Evolutionary conservation across 2,888 invertebrate genomes (phyloP).

Genomic region (Brachyptera risi): DNA sequence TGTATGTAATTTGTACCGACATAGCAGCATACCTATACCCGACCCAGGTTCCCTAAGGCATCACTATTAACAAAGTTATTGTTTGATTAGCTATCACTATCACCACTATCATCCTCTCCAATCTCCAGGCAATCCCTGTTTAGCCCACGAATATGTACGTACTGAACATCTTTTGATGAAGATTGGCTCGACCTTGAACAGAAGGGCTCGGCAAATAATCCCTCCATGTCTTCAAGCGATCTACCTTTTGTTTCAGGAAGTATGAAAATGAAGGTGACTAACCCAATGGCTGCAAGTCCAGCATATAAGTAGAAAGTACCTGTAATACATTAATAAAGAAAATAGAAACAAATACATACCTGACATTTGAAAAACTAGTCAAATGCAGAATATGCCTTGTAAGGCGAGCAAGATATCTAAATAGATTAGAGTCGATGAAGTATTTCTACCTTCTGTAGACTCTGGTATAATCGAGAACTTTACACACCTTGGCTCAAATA

Average conservation of each 20-base stretch:
- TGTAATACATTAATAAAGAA: constrained; percentile 37
- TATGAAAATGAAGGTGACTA: constrained; percentile 45
- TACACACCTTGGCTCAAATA: too few relatives aligned
- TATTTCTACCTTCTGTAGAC: too few relatives aligned
- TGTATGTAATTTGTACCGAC: too few relatives aligned
- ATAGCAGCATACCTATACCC: too few relatives aligned
- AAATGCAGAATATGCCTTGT: too few relatives aligned
- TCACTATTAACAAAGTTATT: too few relatives aligned
- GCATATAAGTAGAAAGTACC: constrained; percentile 53
- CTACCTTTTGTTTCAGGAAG: constrained; percentile 53
- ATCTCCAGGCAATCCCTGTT: constrained; percentile 44
- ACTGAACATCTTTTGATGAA: constrained; percentile 42
- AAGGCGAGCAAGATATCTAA: too few relatives aligned
- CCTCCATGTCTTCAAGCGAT: constrained; percentile 49
- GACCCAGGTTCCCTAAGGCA: too few relatives aligned
- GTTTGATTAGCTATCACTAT: constrained; percentile 31
- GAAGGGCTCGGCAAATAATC: constrained; percentile 40
- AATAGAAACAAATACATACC: background rate
- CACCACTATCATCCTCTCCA: constrained; percentile 34
- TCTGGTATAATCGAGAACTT: too few relatives aligned
- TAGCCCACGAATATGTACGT: constrained; percentile 47
- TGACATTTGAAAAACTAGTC: too few relatives aligned
- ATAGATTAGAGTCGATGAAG: too few relatives aligned
- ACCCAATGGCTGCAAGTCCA: constrained; percentile 45
- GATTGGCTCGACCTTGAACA: constrained; percentile 17